Evolutionary conservation across 2,888 invertebrate genomes (phyloP).

Genomic region (Pristionchus maxplancki): DNA sequence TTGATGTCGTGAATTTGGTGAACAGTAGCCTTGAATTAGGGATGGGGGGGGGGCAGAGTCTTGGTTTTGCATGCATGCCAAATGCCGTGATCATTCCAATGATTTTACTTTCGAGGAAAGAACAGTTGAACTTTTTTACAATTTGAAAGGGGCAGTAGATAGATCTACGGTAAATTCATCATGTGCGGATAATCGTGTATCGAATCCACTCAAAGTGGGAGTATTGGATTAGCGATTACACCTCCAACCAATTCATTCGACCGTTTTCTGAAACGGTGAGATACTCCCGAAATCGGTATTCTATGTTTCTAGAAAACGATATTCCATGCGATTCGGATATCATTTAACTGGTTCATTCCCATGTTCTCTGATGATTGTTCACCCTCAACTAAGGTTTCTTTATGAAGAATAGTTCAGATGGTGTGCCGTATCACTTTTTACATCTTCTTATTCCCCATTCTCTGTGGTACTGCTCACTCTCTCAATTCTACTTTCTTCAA

Average conservation of each 20-base stretch:
- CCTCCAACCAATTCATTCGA: not conserved
- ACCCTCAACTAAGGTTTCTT: too few relatives aligned
- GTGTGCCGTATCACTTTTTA: not conserved
- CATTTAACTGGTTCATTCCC: too few relatives aligned
- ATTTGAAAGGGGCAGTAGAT: too few relatives aligned
- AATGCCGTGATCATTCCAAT: too few relatives aligned
- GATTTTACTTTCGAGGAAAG: too few relatives aligned
- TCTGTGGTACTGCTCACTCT: not conserved
- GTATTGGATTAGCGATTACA: slow-evolving; percentile 29
- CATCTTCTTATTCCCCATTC: not conserved
- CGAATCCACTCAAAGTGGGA: not conserved
- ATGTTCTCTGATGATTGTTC: too few relatives aligned
- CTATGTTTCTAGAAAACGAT: not conserved
- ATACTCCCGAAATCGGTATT: not conserved
- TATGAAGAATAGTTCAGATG: not conserved
- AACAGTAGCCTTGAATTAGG: too few relatives aligned
- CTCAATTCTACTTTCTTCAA: slow-evolving; percentile 43
- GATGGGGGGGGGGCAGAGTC: too few relatives aligned
- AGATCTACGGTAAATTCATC: not conserved
- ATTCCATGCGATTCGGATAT: not conserved
- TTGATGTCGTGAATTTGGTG: too few relatives aligned
- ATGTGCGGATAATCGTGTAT: not conserved
- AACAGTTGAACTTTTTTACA: too few relatives aligned
- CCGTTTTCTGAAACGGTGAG: not conserved
- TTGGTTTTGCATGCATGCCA: too few relatives aligned